Base-by-base conservation (phyloP, 2,888 invertebrate genomes). In the Tineola bisselliella region DNA sequence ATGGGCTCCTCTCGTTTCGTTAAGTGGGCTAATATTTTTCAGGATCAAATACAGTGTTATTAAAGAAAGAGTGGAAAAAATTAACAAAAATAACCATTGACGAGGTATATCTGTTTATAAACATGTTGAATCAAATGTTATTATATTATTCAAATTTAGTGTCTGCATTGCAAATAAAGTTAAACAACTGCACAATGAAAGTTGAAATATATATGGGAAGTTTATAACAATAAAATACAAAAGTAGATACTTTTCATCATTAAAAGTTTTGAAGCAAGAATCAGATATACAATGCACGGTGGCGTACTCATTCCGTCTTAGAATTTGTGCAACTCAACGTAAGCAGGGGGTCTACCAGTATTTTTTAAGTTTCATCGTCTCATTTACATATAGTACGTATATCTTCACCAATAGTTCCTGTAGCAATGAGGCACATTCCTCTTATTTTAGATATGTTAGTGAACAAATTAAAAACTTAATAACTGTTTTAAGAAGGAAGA, bases 1-100 rank as follows among this genome's bases (percentile, higher is more conserved):
- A 48, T 48, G 48, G 48, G 12, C 17, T 15, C 48, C 48, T 48
- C 48, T 48, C 48, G 48, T 48, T 17, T n/a, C 13, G 48, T 78
- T 5, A 48, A 48, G 48, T 48, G 48, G 6, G 48, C 3, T 17
- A 13, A 48, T 48, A 48, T 48, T 48, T 48, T 48, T 48, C 17
- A 25, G 43, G 3, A 48, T 13, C 15, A 17, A 17, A 48, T 48
- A 48, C 15, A 48, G 3, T 43, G 25, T 25, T 25, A 25, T 25
- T 25, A 25, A 25, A 25, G 2, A 25, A 25, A 25, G 38, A 25
- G 25, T 25, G 25, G 4, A 6, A 6, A 4, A 2, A 2, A 25
- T 2, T 25, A 25, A 25, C 25, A 25, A 25, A 25, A 25, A 25
- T 6, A 25, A 25, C 25, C 6, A 25, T 25, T 6, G 25, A 25